Conservation (phyloP, 2,113 vertebrate genomes). For the Sylvilagus bachmani region DNA sequence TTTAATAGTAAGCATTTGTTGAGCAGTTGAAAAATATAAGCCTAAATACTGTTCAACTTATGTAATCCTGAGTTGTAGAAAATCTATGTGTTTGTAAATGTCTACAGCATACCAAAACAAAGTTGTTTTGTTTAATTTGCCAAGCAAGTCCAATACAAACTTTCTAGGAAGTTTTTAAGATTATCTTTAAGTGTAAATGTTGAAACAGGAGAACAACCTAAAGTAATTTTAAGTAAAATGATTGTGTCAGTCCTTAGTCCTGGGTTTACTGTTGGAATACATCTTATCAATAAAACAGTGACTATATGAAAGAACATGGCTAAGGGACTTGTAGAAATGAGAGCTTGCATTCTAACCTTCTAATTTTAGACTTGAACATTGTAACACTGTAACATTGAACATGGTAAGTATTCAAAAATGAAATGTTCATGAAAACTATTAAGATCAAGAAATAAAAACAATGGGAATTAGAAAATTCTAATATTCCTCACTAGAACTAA, state of each 20-base stretch:
- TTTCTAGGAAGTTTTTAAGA: neutral
- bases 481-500: neutral
- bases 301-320: neutral
- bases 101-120: constrained; percentile 6
- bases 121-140: constrained; percentile 62
- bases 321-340: neutral
- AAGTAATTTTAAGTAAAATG: neutral
- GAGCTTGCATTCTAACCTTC: neutral
- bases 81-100: neutral
- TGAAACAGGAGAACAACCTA: constrained; percentile 15
- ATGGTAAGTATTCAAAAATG: constrained; percentile 10
- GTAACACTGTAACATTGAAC: no score
- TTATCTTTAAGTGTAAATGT: neutral
- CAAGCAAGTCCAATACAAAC: constrained; percentile 50
- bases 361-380: neutral
- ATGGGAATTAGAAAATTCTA: neutral
- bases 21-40: constrained; percentile 57
- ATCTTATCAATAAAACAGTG: neutral
- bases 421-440: neutral
- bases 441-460: neutral
- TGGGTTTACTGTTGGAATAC: neutral
- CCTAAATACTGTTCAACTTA: constrained; percentile 63
- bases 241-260: neutral
- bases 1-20: constrained; percentile 65
- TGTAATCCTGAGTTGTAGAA: constrained; percentile 36